Conservation (phyloP, 35 echinoderm and acorn worm genomes). For the Heliocidaris tuberculata region DNA sequence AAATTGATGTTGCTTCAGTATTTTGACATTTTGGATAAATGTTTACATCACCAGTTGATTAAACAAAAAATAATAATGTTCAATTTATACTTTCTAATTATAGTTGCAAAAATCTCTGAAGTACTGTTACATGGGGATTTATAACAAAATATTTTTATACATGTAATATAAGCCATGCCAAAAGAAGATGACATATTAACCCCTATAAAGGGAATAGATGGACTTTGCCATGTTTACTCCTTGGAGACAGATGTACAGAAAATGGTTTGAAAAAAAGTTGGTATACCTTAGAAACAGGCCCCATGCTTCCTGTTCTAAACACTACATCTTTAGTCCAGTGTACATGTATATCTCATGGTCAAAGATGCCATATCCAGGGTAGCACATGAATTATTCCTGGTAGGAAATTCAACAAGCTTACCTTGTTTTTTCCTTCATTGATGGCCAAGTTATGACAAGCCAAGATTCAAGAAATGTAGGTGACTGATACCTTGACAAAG, state of each 20-base stretch:
- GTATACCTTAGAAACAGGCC: neutral
- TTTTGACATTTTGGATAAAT: too few relatives aligned
- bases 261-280: neutral
- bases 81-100: neutral
- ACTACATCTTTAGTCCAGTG: neutral
- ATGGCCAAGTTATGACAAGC: neutral
- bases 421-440: neutral
- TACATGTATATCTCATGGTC: neutral
- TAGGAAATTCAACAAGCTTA: neutral
- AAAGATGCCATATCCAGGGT: neutral
- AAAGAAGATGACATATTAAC: too few relatives aligned
- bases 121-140: too few relatives aligned
- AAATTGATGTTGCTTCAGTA: too few relatives aligned
- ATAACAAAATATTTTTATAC: too few relatives aligned
- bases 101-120: neutral
- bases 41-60: too few relatives aligned
- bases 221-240: neutral
- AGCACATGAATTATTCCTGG: too few relatives aligned
- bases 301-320: neutral
- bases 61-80: neutral
- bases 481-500: neutral
- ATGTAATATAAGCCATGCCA: too few relatives aligned
- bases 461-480: neutral
- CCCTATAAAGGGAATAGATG: neutral
- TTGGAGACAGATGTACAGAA: neutral